Conservation (phyloP, 2,888 invertebrate species). For the Gari tellinella region DNA sequence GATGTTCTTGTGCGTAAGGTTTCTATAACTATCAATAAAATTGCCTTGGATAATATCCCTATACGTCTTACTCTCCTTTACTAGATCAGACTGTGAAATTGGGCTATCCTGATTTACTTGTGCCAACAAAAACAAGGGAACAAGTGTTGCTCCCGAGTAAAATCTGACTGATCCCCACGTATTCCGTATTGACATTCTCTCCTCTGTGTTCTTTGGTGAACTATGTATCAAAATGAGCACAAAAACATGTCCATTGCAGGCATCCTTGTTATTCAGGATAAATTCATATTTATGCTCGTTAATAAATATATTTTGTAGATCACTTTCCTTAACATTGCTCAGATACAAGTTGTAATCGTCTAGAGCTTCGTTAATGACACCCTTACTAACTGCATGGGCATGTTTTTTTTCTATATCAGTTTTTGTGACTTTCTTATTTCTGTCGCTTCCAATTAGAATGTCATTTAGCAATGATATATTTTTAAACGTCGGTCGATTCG, state of each 20-base stretch:
- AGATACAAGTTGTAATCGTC: slow-evolving; percentile 29
- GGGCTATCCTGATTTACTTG: slow-evolving; percentile 15
- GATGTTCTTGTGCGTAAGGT: slow-evolving; percentile 82
- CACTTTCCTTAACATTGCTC: neutral
- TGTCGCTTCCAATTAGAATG: no score
- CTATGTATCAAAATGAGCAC: slow-evolving; percentile 61
- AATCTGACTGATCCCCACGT: slow-evolving; percentile 64
- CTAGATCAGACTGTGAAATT: slow-evolving; percentile 40
- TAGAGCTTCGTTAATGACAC: neutral
- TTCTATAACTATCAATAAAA: slow-evolving; percentile 81
- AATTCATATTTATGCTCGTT: slow-evolving; percentile 51
- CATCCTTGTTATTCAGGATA: slow-evolving; percentile 39
- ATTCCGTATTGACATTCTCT: slow-evolving; percentile 60
- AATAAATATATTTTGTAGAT: slow-evolving; percentile 24
- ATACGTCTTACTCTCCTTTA: slow-evolving; percentile 45
- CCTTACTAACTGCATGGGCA: neutral
- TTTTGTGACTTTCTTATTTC: no score
- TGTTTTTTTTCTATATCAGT: neutral
- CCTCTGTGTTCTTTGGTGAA: slow-evolving; percentile 46
- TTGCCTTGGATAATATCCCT: slow-evolving; percentile 73
- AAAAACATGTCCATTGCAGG: slow-evolving; percentile 50
- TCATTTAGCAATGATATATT: no score
- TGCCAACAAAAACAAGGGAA: slow-evolving; percentile 62
- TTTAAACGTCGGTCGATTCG: no score
- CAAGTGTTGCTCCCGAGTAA: slow-evolving; percentile 36